These are phyloP conservation scores for Hippocampus guttulatus DNA, from an alignment of 2,113 vertebrate species.

Conservation along the genomic window DNA sequence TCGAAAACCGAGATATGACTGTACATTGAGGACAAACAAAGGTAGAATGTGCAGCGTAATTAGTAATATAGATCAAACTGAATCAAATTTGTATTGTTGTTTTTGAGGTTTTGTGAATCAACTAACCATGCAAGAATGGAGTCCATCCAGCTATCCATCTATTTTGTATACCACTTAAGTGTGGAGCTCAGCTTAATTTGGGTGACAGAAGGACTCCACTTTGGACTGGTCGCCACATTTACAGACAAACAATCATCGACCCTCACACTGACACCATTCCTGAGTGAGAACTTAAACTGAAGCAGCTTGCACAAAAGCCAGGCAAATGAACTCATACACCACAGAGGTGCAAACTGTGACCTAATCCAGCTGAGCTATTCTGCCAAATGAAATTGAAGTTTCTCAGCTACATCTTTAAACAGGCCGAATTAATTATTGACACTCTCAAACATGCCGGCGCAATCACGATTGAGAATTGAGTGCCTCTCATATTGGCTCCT, in stretches of 20 bases:
- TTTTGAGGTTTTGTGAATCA: too few species aligned
- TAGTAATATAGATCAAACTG: too few species aligned
- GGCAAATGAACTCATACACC: background rate
- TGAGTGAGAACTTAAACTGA: background rate
- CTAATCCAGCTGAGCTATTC: background rate
- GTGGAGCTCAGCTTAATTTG: background rate
- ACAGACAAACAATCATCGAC: background rate
- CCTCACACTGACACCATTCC: background rate
- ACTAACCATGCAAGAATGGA: too few species aligned
- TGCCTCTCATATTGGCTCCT: slow-evolving; percentile 1
- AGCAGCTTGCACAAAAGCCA: background rate
- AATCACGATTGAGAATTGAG: background rate
- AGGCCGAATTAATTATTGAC: slow-evolving; percentile 1
- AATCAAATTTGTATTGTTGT: too few species aligned
- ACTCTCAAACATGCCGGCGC: slow-evolving; percentile 10
- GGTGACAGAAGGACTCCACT: background rate
- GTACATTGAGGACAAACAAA: too few species aligned
- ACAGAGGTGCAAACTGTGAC: background rate
- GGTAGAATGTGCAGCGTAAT: too few species aligned
- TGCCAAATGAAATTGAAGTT: background rate
- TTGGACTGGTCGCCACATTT: background rate
- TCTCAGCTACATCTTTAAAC: background rate
- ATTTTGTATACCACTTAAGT: too few species aligned
- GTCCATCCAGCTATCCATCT: too few species aligned
- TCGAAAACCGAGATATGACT: too few species aligned